phyloP scores from a whole-genome alignment of 2,113 vertebrate species.

The Etheostoma cragini region DNA sequence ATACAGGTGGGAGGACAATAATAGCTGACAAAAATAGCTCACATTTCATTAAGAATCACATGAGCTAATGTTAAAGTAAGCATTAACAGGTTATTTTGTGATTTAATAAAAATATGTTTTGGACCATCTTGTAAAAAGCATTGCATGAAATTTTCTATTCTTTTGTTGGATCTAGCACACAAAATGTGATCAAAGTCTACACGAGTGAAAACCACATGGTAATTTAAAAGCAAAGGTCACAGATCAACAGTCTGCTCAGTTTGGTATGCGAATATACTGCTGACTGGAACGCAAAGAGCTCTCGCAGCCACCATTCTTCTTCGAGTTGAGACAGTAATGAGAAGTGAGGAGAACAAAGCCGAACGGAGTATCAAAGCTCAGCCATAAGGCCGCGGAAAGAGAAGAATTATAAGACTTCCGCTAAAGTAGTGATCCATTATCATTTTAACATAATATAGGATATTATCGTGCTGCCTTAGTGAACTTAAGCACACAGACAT shows the following conservation, averaged over 20 bases:
- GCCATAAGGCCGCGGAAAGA: not conserved
- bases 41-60: conserved; percentile 9
- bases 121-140: not conserved
- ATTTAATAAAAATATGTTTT: not conserved
- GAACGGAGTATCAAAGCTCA: conserved; percentile 15
- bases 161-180: conserved; percentile 1
- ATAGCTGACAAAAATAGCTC: not conserved
- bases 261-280: conserved; percentile 3
- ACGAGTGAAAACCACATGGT: not conserved
- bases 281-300: conserved; percentile 46
- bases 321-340: conserved; percentile 41
- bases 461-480: conserved; percentile 38
- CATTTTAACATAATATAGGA: conserved; percentile 43
- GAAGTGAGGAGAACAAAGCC: conserved; percentile 53
- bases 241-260: conserved; percentile 5
- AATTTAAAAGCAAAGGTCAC: conserved; percentile 25
- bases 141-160: not conserved
- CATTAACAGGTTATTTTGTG: not conserved
- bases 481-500: conserved; percentile 62
- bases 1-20: not conserved
- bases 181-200: not conserved
- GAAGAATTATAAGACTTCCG: not conserved
- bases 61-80: not conserved
- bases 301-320: conserved; percentile 5
- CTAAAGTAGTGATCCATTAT: conserved; percentile 45